phyloP scores from a whole-genome alignment of 2,888 invertebrate genomes.

The Dynastes grantii region DNA sequence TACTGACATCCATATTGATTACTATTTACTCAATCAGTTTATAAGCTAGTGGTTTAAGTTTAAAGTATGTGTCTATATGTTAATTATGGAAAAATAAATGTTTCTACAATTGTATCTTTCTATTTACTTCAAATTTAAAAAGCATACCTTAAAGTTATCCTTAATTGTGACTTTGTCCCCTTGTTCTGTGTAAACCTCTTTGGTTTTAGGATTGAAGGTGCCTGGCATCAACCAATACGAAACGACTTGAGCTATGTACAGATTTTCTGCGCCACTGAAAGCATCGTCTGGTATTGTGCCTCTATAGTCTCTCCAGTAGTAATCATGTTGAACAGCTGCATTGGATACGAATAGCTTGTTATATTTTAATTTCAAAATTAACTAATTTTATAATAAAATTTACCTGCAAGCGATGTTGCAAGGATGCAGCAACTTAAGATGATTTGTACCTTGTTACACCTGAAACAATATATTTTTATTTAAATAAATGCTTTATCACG shows the following conservation, averaged over 20 bases:
- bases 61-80: too few relatives aligned
- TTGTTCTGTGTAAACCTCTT: slow-evolving; percentile 11
- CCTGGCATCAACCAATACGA: slow-evolving; percentile 36
- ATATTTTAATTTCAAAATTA: background rate
- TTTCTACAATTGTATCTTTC: too few relatives aligned
- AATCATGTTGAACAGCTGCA: slow-evolving; percentile 7
- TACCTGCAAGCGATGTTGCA: background rate
- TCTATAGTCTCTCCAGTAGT: slow-evolving; percentile 33
- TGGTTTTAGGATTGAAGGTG: slow-evolving; percentile 15
- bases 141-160: slow-evolving; percentile 15
- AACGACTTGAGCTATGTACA: slow-evolving; percentile 30
- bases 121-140: background rate
- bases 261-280: slow-evolving; percentile 15
- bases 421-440: background rate
- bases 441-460: background rate
- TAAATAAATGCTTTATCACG: too few relatives aligned
- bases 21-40: too few relatives aligned
- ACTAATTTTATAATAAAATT: background rate
- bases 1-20: too few relatives aligned
- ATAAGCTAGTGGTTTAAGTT: background rate
- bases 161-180: slow-evolving; percentile 4
- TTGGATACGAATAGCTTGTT: background rate
- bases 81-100: too few relatives aligned
- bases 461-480: background rate
- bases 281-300: slow-evolving; percentile 31